Base-by-base conservation (phyloP, 2,888 invertebrate species). In the Siphonodentalium dalli region DNA sequence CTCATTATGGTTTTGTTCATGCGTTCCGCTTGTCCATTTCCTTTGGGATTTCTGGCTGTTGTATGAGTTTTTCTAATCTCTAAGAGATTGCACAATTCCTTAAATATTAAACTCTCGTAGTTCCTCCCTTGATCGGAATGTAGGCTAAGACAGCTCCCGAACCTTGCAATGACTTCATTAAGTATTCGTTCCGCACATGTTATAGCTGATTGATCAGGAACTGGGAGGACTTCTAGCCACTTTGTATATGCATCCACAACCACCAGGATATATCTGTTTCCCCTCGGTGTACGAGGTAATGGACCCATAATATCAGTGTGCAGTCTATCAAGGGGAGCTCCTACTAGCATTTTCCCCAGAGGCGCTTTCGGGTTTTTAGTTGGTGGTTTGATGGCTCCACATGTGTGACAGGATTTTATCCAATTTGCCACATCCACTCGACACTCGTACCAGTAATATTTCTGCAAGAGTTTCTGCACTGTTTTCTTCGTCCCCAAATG, bases 321-420 rank as follows among this genome's bases (percentile, higher is more conserved):
- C 8, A 55, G 11, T 20, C 45, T 18, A 20, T 50, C 49, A 21
- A 51, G 31, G 11, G 54, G 48, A 20, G 38, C 13, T 88, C 90
- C 72, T 93, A 96, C 84, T 90, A 93, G 23, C 89, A 90, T 76
- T 95, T 95, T 8, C 13, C 37, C 23, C 7, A 54, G 27, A 18
- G 15, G 13, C n/a, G 27, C 47, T 18, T 27, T 29, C 11, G 38
- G 31, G 9, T 31, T 23, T 8, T 27, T 20, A 1, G 26, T n/a
- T 7, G 43, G 28, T 15, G 28, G 40, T 29, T 54, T 54, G 28
- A 13, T 38, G 18, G 20, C 26, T 26, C 35, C 33, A 43, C 54
- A 54, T 8, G 15, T 42, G 9, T 34, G n/a, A 49, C 49, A 54
- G 13, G 18, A 6, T 11, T 11, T 18, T 9, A 45, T 24, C 18